Evolutionary conservation across 2,888 invertebrate genomes (phyloP), one percentile per base, ranked within the genome.

Genomic region (Pogonocherus hispidulus): DNA sequence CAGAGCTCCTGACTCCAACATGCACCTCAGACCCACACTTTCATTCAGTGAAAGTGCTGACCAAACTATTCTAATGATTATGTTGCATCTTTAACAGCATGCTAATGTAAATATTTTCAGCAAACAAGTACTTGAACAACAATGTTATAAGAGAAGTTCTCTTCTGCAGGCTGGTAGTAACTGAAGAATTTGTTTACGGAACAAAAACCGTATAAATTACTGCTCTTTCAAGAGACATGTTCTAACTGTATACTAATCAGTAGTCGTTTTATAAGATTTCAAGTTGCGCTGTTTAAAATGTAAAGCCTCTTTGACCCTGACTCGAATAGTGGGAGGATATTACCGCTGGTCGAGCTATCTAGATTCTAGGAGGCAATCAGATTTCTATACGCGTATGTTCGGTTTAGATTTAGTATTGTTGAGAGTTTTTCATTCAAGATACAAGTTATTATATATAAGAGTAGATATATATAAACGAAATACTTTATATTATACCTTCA

Each of bases 221-320:
- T 41, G 41, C 41, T 41, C 41, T 41, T 41, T 41, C 41, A n/a
- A 14, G 16, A 41, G 41, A 41, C 41, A 41, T 41, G 41, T n/a
- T 41, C 41, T 41, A 41, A 41, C 41, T 41, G 41, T 41, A 41
- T 41, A 41, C 41, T 41, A 41, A 41, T 41, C 41, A 41, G 41
- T 41, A 41, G 41, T 41, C 4, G 41, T 41, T 41, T 41, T 41
- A 41, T 41, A 41, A 41, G 41, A 41, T 14, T 41, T n/a, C 41
- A 2, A 41, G 41, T 41, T n/a, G 5, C 41, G 16, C 14, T 16
- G n/a, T 41, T 41, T 41, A 41, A 41, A 41, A 41, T 41, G 41
- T 41, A 41, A 41, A 41, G 41, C 14, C 41, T 41, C 41, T 41
- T 14, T 41, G 41, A 41, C 41, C 41, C 41, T 41, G 41, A 41